Evolutionary conservation across 1,140 invertebrate species (phyloP).

Genomic region (Drosophila equinoxialis): DNA sequence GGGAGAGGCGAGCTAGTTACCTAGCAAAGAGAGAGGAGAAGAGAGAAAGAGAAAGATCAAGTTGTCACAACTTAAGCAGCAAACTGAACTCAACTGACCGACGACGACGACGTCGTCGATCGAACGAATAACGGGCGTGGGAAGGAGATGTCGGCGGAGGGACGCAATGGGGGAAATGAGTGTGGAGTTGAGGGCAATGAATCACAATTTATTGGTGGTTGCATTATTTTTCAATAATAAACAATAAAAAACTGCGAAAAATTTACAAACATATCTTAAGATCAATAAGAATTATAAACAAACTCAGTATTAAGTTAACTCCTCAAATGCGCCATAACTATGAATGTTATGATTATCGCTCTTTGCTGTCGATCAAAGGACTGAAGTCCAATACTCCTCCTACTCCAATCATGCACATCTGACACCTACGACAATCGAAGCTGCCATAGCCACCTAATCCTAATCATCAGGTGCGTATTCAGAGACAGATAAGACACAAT

Average conservation of each 20-base stretch:
- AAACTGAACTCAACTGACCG: conserved; percentile 24
- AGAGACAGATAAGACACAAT: too few species aligned
- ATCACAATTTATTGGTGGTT: conserved; percentile 55
- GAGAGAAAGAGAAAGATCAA: conserved; percentile 4
- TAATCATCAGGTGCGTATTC: too few species aligned
- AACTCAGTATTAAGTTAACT: too few species aligned
- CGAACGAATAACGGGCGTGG: not conserved
- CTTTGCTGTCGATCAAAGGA: too few species aligned
- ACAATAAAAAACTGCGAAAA: not conserved
- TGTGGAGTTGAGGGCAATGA: conserved; percentile 44
- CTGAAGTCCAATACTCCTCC: too few species aligned
- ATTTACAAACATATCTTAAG: not conserved
- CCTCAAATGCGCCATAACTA: too few species aligned
- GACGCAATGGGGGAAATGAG: not conserved
- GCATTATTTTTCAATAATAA: conserved; percentile 26
- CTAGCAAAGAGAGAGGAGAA: not conserved
- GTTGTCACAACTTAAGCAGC: conserved; percentile 25
- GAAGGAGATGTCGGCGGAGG: not conserved
- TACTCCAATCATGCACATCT: too few species aligned
- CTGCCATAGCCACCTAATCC: too few species aligned
- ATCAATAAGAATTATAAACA: not conserved
- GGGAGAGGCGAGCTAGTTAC: not conserved
- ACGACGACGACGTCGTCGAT: conserved; percentile 16
- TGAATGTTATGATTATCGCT: too few species aligned
- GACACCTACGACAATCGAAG: too few species aligned